Evolutionary conservation across 2,888 invertebrate genomes (phyloP), one percentile per base, ranked within the genome.

Genomic region (Epinotia brunnichana): DNA sequence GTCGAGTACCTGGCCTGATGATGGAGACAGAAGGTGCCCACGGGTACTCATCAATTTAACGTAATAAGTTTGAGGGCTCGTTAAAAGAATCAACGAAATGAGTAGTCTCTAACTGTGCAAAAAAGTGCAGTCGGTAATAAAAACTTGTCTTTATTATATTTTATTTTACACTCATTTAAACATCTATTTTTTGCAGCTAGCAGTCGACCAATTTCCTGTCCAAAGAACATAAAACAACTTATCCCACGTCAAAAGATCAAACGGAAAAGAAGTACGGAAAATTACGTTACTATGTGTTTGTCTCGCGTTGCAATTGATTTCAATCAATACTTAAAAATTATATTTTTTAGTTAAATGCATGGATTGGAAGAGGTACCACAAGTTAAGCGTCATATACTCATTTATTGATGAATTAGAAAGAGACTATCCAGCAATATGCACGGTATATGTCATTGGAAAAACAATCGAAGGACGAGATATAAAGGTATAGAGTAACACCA

Each of bases 331-430:
- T 35, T 54, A 17, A 19, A 13, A 17, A 85, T 86, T 73, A 59
- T 60, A 24, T 56, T 70, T 77, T 77, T 13, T 81, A 92, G 92
- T 83, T 48, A 85, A 83, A 79, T 75, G 87, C 73, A 92, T 97
- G 94, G 96, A 96, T 74, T 97, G 97, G 97, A 94, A 95, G 79
- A 95, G 95, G 75, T 97, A 96, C 84, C 97, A 97, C 86, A 94
- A 95, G 15, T 85, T 96, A 35, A 92, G 89, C 15, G 97, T 97
- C 78, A 96, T 97, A 77, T 94, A 96, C 81, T 94, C 95, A 11
- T 98, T 95, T 83, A 87, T 98, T 76, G 96, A 97, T 80, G 96
- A 96, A 78, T 87, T 98, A 80, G 96, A 95, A 64, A 94, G 94
- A 79, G 96, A 96, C 3, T 97, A 95, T 87, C 96, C 97, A 0